Conservation (phyloP, 2,797 vertebrate species). For the Mormyrus hasselquistii region DNA sequence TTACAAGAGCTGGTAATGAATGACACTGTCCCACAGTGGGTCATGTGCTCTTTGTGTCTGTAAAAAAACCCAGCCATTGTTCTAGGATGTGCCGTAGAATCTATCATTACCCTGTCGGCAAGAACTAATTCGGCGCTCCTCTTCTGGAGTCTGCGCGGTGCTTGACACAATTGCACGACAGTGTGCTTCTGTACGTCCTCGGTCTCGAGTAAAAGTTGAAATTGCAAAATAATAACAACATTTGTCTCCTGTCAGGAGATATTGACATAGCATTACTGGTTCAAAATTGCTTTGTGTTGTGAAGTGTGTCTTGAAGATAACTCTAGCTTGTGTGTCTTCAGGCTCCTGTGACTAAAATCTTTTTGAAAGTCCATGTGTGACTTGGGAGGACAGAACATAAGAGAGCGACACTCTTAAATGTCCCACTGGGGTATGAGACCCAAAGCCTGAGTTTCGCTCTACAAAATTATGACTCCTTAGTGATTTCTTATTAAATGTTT, state of each 20-base stretch:
- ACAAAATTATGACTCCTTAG: not conserved
- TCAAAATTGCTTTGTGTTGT: slow-evolving; percentile 91
- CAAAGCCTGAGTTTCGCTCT: not conserved
- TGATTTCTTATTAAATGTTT: not conserved
- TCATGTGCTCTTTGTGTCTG: not conserved
- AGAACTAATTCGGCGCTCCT: slow-evolving; percentile 63
- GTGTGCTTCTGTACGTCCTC: slow-evolving; percentile 67
- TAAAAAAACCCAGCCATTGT: not conserved
- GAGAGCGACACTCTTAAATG: slow-evolving; percentile 25
- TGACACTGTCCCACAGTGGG: slow-evolving; percentile 37
- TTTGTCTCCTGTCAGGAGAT: slow-evolving; percentile 87
- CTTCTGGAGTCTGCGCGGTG: slow-evolving; percentile 63
- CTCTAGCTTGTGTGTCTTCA: slow-evolving; percentile 65
- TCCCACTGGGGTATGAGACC: not conserved
- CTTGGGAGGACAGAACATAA: slow-evolving; percentile 33
- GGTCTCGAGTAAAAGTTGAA: slow-evolving; percentile 76
- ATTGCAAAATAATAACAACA: slow-evolving; percentile 92
- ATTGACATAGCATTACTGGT: slow-evolving; percentile 86
- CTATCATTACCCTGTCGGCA: slow-evolving; percentile 63
- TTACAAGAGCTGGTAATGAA: not conserved
- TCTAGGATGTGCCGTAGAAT: slow-evolving; percentile 47
- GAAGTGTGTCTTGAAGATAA: slow-evolving; percentile 80
- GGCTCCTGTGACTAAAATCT: slow-evolving; percentile 41
- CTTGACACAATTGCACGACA: slow-evolving; percentile 70
- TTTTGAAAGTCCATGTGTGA: slow-evolving; percentile 39